Evolutionary conservation across 2,797 vertebrate genomes (phyloP).

Genomic region (Eurystomus glaucurus): DNA sequence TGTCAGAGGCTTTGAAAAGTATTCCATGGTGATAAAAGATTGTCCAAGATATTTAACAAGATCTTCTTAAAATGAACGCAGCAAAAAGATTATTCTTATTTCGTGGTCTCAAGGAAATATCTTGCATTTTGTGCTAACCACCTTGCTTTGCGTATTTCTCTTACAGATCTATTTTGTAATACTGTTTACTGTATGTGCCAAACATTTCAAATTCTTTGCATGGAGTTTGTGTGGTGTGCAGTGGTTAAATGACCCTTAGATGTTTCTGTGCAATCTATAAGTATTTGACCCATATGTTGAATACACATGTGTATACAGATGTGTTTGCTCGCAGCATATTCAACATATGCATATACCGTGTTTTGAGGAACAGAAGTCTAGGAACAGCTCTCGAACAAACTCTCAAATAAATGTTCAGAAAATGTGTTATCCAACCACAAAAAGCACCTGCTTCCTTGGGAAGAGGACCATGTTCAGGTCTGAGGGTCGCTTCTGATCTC

Average conservation of each 20-base stretch:
- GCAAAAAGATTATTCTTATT: not conserved
- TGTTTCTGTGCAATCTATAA: not conserved
- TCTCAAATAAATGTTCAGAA: not conserved
- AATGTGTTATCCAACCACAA: not conserved
- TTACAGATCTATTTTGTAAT: constrained; percentile 89
- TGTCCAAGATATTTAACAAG: not conserved
- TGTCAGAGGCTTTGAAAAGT: not conserved
- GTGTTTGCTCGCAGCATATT: not conserved
- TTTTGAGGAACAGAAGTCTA: not conserved
- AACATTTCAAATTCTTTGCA: constrained; percentile 20
- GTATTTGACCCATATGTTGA: not conserved
- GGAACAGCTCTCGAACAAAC: not conserved
- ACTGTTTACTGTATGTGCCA: constrained; percentile 90
- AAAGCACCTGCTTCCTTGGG: not conserved
- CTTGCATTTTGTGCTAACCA: not conserved
- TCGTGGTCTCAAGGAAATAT: not conserved
- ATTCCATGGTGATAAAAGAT: not conserved
- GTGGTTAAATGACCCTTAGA: constrained; percentile 3
- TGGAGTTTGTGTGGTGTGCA: constrained; percentile 44
- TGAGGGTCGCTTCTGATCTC: not conserved
- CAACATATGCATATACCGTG: not conserved
- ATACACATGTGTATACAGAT: accelerated
- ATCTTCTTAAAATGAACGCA: not conserved
- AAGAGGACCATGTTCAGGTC: not conserved
- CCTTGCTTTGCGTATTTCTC: constrained; percentile 27